These are phyloP conservation scores for Napeogenes sylphis DNA, from an alignment of 2,888 invertebrate species.

Conservation along the genomic window DNA sequence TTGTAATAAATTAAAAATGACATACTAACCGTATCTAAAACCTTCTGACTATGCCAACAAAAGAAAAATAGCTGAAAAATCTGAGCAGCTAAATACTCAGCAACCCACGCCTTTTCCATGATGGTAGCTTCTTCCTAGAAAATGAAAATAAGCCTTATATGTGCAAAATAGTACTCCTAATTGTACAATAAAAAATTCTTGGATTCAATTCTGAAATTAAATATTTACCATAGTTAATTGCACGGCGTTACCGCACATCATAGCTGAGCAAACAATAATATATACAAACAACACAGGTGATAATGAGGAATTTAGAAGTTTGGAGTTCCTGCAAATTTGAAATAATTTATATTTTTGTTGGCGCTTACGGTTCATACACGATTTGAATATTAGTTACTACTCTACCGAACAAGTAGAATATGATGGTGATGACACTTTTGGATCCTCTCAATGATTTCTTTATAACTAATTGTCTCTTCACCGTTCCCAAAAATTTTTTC, in stretches of 20 bases:
- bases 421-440: slow-evolving; percentile 56
- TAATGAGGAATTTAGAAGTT: slow-evolving; percentile 53
- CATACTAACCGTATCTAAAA: slow-evolving; percentile 47
- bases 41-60: slow-evolving; percentile 71
- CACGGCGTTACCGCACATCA: slow-evolving; percentile 67
- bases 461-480: slow-evolving; percentile 33
- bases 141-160: background rate
- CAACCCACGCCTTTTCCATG: slow-evolving; percentile 61
- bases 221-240: slow-evolving; percentile 58
- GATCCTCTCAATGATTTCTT: slow-evolving; percentile 44
- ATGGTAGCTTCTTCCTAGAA: slow-evolving; percentile 52
- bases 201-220: background rate
- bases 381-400: background rate
- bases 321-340: slow-evolving; percentile 50
- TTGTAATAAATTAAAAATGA: slow-evolving; percentile 10
- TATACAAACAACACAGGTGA: slow-evolving; percentile 72
- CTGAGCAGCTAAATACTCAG: slow-evolving; percentile 63
- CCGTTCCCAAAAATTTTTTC: slow-evolving; percentile 46
- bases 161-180: no score
- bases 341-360: background rate
- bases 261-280: slow-evolving; percentile 66
- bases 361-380: no score
- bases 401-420: slow-evolving; percentile 50
- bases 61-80: slow-evolving; percentile 67
- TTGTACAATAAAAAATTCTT: no score